Evolutionary conservation across 2,113 vertebrate genomes (phyloP), one percentile per base, ranked within the genome.

Genomic region (Proterorhinus semilunaris): DNA sequence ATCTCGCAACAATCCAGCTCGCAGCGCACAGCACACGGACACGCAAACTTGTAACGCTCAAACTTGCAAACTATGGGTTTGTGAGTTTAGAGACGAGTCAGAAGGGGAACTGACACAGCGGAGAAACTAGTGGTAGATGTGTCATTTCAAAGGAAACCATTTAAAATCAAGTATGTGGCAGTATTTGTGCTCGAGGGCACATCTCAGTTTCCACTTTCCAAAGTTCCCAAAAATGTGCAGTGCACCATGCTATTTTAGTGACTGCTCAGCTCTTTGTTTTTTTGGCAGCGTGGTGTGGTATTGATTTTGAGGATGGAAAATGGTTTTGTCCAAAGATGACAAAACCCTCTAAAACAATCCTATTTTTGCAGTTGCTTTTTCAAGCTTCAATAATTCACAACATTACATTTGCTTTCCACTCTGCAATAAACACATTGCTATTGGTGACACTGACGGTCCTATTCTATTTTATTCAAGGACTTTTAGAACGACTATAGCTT

Each of bases 191-290:
- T 42, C 6, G 27, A 58, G 55, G 10, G 12, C 10, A 58, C 7
- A 58, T 42, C 27, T 58, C 10, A 42, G 27, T 58, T 17, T 58
- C 55, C 55, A 12, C 27, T 27, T 42, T 27, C 6, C 42, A 21
- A 13, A 58, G 21, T 42, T 58, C 54, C 27, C 54, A 57, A 36
- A 57, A 57, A 36, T 57, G 54, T 58, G 11, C 55, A 61, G 13
- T 44, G 58, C 44, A 44, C 58, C 58, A n/a, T 44, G n/a, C 44
- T 61, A 44, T 44, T 61, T 61, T 61, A 44, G 58, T 61, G 36
- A 61, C 42, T 44, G 36, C 58, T 61, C 58, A 61, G 58, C 42
- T 4, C n/a, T 61, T 61, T n/a, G 58, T 61, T 44, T 21, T 21
- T 21, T n/a, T 59, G 36, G 36, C 58, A 61, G 13, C 36, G 42